Percentiles rank a stretch among this genome's conserved stretches.
Conservation (phyloP, 2,113 vertebrate species). For the Larimichthys crocea region DNA sequence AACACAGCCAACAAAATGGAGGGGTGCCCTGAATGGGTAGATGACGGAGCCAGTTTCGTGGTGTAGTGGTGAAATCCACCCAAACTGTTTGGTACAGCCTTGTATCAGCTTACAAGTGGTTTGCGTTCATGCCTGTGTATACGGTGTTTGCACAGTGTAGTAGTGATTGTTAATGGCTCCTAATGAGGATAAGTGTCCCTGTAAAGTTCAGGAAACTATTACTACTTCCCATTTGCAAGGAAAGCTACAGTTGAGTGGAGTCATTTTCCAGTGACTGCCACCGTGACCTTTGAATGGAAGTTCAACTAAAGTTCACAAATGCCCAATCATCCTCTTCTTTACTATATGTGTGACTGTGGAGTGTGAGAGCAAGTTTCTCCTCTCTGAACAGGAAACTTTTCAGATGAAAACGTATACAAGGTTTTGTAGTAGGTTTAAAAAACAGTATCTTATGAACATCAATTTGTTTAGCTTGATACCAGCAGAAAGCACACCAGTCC, state of each 20-base stretch:
- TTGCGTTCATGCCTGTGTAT: not conserved
- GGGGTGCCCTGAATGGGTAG: slow-evolving; percentile 39
- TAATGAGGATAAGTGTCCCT: not conserved
- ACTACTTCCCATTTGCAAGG: not conserved
- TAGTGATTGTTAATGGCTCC: not conserved
- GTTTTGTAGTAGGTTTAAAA: too few relatives aligned
- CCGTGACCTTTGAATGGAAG: not conserved
- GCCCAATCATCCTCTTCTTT: slow-evolving; percentile 5
- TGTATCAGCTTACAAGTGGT: not conserved
- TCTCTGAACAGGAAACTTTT: too few relatives aligned
- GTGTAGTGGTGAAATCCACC: slow-evolving; percentile 37
- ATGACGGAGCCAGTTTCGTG: slow-evolving; percentile 43
- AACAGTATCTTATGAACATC: not conserved
- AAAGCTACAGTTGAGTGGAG: slow-evolving; percentile 1
- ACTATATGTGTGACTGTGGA: not conserved
- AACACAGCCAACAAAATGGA: slow-evolving; percentile 52
- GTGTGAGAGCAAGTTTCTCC: not conserved
- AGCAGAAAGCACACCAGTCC: not conserved
- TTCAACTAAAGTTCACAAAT: not conserved
- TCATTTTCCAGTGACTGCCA: slow-evolving; percentile 8
- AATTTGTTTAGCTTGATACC: not conserved
- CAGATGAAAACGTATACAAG: too few relatives aligned
- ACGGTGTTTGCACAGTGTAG: not conserved
- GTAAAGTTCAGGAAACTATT: slow-evolving; percentile 24
- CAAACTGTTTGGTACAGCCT: slow-evolving; percentile 33